Evolutionary conservation across 1,140 invertebrate genomes (phyloP), one percentile per base, ranked within the genome.

Genomic region (Maconellicoccus hirsutus): DNA sequence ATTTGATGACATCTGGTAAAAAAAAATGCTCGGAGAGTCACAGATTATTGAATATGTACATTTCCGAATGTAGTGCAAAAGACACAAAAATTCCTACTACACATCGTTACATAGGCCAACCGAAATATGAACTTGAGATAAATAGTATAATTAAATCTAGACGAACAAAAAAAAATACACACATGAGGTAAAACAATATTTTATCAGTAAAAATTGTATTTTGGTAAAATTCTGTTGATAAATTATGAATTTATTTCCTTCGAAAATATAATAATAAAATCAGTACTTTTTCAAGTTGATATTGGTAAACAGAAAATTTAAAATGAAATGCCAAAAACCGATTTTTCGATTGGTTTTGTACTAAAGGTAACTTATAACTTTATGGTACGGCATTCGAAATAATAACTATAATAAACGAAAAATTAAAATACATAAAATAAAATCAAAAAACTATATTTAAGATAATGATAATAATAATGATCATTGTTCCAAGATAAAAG

Each of bases 331-430:
- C 25, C 21, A 66, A 26, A 23, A 66, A 66, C 2, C n/a, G 12
- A 19, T 52, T 16, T 52, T 66, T 23, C 25, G 6, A 23, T 23
- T 4, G 3, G 22, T 25, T 66, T 66, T 26, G 25, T 26, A 25
- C 21, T 23, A 66, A 66, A 25, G 61, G 61, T 66, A 66, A 66
- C 61, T 66, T 26, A 66, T 23, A 52, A 52, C 6, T 26, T 66
- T 66, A 66, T 66, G 61, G 25, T 66, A 26, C 61, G 61, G 61
- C 61, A 66, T 66, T 66, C 21, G 61, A 66, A 66, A 66, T 25
- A 25, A 66, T 25, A 26, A 23, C 10, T 25, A 66, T 23, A 66
- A 66, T 26, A 25, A 66, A 66, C 21, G 25, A 66, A 66, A 59
- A 66, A 66, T 25, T 25, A 66, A 66, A 66, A 66, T 25, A 25